A percentile compares a stretch with the other conserved stretches of the same genome.
Evolutionary conservation across 2,113 vertebrate genomes (phyloP).

Genomic region (Rhinogobius similis): DNA sequence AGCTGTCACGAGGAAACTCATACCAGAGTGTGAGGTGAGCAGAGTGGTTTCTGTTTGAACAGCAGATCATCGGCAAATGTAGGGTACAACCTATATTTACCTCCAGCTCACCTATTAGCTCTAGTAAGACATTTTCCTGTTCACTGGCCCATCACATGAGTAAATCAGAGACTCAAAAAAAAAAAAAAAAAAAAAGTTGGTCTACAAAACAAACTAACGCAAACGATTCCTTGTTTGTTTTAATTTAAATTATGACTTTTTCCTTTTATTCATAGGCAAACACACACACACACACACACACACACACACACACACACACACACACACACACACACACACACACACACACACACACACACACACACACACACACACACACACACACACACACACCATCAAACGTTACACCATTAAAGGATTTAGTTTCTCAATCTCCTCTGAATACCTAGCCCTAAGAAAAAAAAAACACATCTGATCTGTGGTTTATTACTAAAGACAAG

Average conservation of each 20-base stretch:
- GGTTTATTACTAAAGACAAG: conserved; percentile 38
- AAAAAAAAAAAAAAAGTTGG: too few relatives aligned
- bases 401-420: neutral
- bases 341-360: too few relatives aligned
- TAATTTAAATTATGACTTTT: too few relatives aligned
- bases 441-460: conserved; percentile 1
- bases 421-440: conserved; percentile 28
- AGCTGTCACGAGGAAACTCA: too few relatives aligned
- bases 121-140: neutral
- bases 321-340: too few relatives aligned
- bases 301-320: too few relatives aligned
- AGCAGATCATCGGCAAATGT: neutral
- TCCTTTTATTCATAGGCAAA: too few relatives aligned
- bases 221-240: too few relatives aligned
- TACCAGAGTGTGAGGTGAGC: too few relatives aligned
- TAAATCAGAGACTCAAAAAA: neutral
- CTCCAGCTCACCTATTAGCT: neutral
- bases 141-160: neutral
- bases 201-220: too few relatives aligned
- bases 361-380: too few relatives aligned
- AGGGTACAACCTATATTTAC: neutral
- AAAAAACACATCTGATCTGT: conserved; percentile 30
- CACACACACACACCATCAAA: neutral
- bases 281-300: too few relatives aligned
- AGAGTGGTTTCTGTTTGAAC: conserved; percentile 1